phyloP scores from a whole-genome alignment of 2,113 vertebrate genomes.

The Oncorhynchus mykiss region DNA sequence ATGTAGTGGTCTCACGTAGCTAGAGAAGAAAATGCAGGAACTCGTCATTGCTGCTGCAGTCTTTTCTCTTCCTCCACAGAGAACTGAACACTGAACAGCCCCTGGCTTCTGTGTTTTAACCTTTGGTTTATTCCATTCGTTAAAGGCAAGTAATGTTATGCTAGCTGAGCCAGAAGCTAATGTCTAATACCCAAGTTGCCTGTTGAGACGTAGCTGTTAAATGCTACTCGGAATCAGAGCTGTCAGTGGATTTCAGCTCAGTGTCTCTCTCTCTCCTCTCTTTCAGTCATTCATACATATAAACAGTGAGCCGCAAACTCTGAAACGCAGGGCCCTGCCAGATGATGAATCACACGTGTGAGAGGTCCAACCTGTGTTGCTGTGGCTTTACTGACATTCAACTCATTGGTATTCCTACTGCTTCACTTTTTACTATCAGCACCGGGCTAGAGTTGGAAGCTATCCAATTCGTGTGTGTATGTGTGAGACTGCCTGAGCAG shows the following conservation, averaged over 20 bases:
- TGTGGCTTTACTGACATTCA: not conserved
- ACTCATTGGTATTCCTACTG: slow-evolving; percentile 62
- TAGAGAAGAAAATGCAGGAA: slow-evolving; percentile 21
- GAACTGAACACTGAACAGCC: not conserved
- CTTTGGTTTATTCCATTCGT: slow-evolving; percentile 8
- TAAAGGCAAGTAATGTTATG: not conserved
- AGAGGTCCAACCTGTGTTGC: not conserved
- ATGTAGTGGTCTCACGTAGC: slow-evolving; percentile 22
- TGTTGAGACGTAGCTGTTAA: too few species aligned
- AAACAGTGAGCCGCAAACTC: not conserved
- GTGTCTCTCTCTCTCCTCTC: too few species aligned
- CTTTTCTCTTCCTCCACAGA: not conserved
- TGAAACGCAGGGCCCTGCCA: not conserved
- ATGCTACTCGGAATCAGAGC: too few species aligned
- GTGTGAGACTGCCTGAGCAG: slow-evolving; percentile 62
- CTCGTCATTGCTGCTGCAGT: not conserved
- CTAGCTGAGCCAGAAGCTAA: not conserved
- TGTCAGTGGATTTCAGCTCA: too few species aligned
- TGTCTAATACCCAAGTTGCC: not conserved
- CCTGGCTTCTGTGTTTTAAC: not conserved
- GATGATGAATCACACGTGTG: not conserved
- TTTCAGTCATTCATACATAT: too few species aligned
- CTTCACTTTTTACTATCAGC: slow-evolving; percentile 49
- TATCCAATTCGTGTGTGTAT: slow-evolving; percentile 42
- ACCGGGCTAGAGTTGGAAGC: slow-evolving; percentile 49